phyloP scores from a whole-genome alignment of 2,888 invertebrate genomes.

The Drepana falcataria region DNA sequence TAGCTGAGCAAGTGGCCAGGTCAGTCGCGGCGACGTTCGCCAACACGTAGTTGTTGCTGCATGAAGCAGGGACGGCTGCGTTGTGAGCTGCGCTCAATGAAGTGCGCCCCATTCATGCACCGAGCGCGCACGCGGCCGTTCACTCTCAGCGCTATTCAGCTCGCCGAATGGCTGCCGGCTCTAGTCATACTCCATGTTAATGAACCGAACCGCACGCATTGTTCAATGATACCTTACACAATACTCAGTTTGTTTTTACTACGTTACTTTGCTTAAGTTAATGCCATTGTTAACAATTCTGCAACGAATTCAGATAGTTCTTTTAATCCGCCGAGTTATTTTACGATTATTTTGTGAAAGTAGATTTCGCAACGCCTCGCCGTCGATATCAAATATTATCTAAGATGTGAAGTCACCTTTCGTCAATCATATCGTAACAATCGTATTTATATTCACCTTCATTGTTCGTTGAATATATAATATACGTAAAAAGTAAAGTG shows the following conservation, averaged over 20 bases:
- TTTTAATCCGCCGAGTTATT: neutral
- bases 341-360: neutral
- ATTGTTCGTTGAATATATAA: no score
- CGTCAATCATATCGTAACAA: no score
- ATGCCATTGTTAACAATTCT: neutral
- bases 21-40: no score
- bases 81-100: slow-evolving; percentile 41
- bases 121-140: slow-evolving; percentile 45
- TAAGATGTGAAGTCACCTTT: no score
- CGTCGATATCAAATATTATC: neutral
- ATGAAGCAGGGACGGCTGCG: slow-evolving; percentile 29
- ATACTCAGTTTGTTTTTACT: neutral
- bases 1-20: slow-evolving; percentile 31
- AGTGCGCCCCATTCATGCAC: slow-evolving; percentile 58
- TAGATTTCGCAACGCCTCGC: neutral
- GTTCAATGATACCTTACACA: slow-evolving; percentile 4
- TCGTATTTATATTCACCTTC: no score
- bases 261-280: neutral
- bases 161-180: slow-evolving; percentile 27
- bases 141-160: slow-evolving; percentile 39
- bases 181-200: slow-evolving; percentile 25
- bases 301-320: neutral
- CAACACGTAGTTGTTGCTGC: slow-evolving; percentile 46
- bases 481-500: no score
- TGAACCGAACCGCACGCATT: slow-evolving; percentile 18